Evolutionary conservation across 2,113 vertebrate species (phyloP).

Genomic region (Podarcis cretensis): DNA sequence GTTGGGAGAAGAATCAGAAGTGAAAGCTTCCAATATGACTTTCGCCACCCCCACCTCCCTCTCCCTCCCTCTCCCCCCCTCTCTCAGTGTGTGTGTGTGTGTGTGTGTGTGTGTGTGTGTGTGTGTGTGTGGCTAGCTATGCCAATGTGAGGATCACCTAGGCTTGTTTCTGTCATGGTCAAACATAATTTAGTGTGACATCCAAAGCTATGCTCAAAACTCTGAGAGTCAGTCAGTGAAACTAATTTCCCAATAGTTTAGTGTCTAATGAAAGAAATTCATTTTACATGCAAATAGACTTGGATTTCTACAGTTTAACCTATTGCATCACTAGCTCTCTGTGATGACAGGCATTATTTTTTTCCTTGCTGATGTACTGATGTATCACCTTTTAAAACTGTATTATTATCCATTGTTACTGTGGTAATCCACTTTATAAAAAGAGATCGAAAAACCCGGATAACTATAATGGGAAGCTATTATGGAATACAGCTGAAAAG

Average conservation of each 20-base stretch:
- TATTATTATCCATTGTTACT: constrained; percentile 20
- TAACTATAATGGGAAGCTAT: constrained; percentile 23
- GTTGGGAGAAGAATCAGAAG: no score
- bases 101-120: no score
- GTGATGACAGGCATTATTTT: background rate
- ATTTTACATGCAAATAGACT: background rate
- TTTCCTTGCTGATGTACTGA: background rate
- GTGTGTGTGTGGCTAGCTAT: no score
- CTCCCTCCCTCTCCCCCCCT: no score
- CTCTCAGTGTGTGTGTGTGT: no score
- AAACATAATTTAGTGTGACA: no score
- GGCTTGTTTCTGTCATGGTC: no score
- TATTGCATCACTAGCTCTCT: background rate
- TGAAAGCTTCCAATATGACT: no score
- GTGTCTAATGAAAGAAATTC: background rate
- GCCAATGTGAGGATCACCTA: no score
- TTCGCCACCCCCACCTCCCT: no score
- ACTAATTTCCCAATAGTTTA: background rate
- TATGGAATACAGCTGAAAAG: constrained; percentile 30
- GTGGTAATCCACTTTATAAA: constrained; percentile 16
- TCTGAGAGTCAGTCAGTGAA: background rate
- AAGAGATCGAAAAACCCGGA: constrained; percentile 17
- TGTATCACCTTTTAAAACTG: background rate
- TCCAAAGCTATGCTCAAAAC: no score
- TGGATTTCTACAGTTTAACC: background rate